Conservation (phyloP, 2,113 vertebrate species). For the Phalacrocorax carbo region DNA sequence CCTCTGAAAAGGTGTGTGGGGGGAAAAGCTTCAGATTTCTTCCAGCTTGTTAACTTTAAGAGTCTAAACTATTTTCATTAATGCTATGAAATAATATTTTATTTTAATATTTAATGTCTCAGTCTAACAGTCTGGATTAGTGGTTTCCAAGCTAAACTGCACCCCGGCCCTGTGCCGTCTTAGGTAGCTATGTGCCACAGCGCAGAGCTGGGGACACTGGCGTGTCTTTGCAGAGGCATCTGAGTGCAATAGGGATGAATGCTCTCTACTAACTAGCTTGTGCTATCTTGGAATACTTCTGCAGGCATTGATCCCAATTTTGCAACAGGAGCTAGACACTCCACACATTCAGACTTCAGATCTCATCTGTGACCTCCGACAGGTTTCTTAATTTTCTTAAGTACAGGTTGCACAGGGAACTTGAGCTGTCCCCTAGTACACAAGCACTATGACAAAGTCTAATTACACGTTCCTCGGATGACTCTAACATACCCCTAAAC, state of each 20-base stretch:
- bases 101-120: background rate
- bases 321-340: background rate
- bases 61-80: background rate
- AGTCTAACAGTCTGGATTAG: background rate
- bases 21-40: background rate
- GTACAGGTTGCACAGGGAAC: background rate
- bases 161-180: background rate
- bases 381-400: background rate
- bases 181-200: background rate
- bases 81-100: background rate
- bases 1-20: background rate
- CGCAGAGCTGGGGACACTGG: fast-evolving
- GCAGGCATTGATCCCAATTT: background rate
- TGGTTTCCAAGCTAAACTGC: background rate
- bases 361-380: background rate
- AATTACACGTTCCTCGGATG: background rate
- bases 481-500: background rate
- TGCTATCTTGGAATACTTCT: background rate
- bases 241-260: background rate
- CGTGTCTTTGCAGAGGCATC: background rate
- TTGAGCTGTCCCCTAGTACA: background rate
- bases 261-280: background rate
- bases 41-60: background rate
- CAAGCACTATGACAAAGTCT: background rate
- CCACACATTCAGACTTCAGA: background rate